Conservation (phyloP, 2,113 vertebrate species). For the Parus major region DNA sequence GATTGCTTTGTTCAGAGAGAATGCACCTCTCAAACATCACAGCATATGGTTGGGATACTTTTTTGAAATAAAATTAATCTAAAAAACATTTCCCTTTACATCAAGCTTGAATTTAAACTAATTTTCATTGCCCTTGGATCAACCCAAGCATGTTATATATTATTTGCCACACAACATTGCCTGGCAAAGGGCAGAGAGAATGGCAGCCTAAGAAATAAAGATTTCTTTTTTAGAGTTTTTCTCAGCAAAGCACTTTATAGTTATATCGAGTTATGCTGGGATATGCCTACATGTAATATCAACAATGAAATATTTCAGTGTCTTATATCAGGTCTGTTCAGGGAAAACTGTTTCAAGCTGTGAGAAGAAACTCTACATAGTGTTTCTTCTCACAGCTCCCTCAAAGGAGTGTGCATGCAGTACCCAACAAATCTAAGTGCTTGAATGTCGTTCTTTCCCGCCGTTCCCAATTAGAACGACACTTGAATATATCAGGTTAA, state of each 20-base stretch:
- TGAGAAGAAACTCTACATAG: accelerated
- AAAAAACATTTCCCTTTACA: background rate
- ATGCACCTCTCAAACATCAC: background rate
- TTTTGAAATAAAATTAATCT: background rate
- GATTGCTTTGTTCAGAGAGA: background rate
- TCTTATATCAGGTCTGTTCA: background rate
- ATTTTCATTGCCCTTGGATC: background rate
- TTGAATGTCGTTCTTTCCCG: too few species aligned
- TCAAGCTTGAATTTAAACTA: background rate
- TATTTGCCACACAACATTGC: background rate
- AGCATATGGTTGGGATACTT: background rate
- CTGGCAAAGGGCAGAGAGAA: background rate
- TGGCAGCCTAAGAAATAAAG: background rate
- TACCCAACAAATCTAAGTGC: background rate
- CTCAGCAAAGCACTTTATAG: background rate
- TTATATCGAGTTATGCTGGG: background rate
- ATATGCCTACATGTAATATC: background rate
- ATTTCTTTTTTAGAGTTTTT: background rate
- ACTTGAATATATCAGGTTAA: background rate
- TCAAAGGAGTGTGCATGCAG: background rate
- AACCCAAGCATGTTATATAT: background rate
- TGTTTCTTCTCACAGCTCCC: background rate
- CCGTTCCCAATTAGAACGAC: too few species aligned
- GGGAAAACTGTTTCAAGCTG: background rate
- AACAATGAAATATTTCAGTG: background rate